Evolutionary conservation across 64 coral and sea anemone species (phyloP), one percentile per base, ranked within the genome.

Genomic region (Dendrophyllia cribrosa): DNA sequence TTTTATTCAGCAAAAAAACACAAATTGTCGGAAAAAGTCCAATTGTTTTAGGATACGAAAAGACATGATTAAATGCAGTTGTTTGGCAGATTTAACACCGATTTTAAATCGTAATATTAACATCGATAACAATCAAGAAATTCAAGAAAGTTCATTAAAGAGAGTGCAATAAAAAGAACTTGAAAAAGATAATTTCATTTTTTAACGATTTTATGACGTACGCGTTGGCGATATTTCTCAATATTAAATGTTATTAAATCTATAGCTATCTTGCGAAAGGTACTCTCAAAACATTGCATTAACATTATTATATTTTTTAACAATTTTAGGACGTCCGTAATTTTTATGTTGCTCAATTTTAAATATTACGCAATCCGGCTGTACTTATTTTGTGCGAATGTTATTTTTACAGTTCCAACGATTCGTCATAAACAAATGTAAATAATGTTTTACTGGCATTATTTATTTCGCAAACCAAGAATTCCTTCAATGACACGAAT

Each of bases 181-280:
- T 75, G 14, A 26, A 72, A 75, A 50, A 22, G 3, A 15, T 15
- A 10, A 51, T 19, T 6, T 10, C 0, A 34, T n/a, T 67, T 84
- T 67, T 84, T 83, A 83, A 66, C 79, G 17, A 83, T 22, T 83
- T 51, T 84, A 51, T 16, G 15, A 19, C 20, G 60, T 83, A 25
- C 34, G 2, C 14, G 26, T 68, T 47, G 9, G 19, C 50, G 44
- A 7, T 75, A 14, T 5, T 75, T 45, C 19, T 44, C 17, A 51
- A 23, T 51, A 12, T 17, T 45, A 63, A 43, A 4, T 44, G 43
- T 75, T 75, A 6, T 49, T 11, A 43, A 75, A 75, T 75, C 11
- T 14, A 14, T 20, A 19, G 5, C 4, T 17, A 17, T 20, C 5
- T 5, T 19, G 17, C 17, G 13, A 6, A 56, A 9, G 5, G 12